Base-by-base conservation (phyloP, 2,888 invertebrate genomes). In the Napeogenes inachia region DNA sequence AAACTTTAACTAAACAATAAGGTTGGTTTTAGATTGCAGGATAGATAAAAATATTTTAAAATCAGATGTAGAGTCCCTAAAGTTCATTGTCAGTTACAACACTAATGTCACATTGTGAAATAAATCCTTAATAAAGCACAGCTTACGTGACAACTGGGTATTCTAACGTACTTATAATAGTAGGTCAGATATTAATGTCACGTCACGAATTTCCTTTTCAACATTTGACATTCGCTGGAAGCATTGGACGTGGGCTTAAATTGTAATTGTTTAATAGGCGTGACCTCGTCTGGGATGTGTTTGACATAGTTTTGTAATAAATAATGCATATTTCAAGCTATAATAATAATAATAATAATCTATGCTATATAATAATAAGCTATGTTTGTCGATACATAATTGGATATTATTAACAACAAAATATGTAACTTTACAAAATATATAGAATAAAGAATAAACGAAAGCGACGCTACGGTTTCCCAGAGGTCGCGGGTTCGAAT, bases 211-310 rank as follows among this genome's bases (percentile, higher is more conserved):
- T 42, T 42, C 42, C 42, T 50, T 50, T 50, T 13, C 13, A 50
- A 68, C 70, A 64, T 65, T 65, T 70, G 68, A 70, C 67, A 67
- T 71, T 69, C 66, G 60, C 59, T 60, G 45, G 68, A 67, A 69
- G 70, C 59, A 67, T 65, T 60, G 59, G 45, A 59, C 59, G 64
- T 61, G 59, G 63, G 63, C 54, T 60, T 56, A 47, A 50, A 60
- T 47, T 60, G 47, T 56, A 60, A 21, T 10, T 50, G 21, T 50
- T 50, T 50, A 50, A 46, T 45, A 45, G 13, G 21, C 50, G 30
- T 50, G 50, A 50, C 50, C 50, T 30, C 50, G 21, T 50, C 50
- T 30, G 21, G 42, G 42, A 42, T 42, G 42, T 8, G 42, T 42
- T 42, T 12, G 42, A 10, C 42, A 42, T 42, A 42, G 42, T 42